A percentile compares a stretch with the other conserved stretches of the same genome.
phyloP scores from a whole-genome alignment of 2,797 vertebrate species.

The Microcaecilia unicolor region DNA sequence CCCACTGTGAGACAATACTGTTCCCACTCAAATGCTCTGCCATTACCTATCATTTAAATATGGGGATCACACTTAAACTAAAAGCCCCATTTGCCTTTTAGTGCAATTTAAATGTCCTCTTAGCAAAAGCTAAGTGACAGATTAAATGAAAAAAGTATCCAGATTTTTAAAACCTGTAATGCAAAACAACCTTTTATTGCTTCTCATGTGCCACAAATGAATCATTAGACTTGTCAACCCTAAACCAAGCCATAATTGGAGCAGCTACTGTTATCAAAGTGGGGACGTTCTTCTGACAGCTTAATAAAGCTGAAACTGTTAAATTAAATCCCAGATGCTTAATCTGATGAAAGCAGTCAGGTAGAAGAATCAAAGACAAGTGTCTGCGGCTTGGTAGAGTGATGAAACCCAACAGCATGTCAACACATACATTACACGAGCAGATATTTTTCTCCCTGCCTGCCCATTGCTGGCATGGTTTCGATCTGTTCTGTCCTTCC shows the following conservation, averaged over 20 bases:
- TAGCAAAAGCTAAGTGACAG: constrained; percentile 62
- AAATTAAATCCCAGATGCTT: constrained; percentile 69
- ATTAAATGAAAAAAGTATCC: constrained; percentile 58
- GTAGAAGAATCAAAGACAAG: constrained; percentile 39
- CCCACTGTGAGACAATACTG: constrained; percentile 49
- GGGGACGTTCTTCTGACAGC: constrained; percentile 53
- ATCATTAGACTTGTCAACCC: constrained; percentile 70
- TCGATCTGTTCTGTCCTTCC: constrained; percentile 4
- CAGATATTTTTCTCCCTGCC: constrained; percentile 2
- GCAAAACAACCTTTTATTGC: constrained; percentile 60
- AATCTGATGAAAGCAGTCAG: constrained; percentile 51
- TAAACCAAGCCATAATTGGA: constrained; percentile 69
- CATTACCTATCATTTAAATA: constrained; percentile 62
- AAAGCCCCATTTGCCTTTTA: constrained; percentile 55
- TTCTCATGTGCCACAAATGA: constrained; percentile 54
- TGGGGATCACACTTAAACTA: constrained; percentile 58
- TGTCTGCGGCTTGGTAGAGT: constrained; percentile 37
- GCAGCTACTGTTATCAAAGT: constrained; percentile 65
- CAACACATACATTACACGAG: constrained; percentile 33
- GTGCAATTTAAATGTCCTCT: constrained; percentile 58
- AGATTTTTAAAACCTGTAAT: constrained; percentile 55
- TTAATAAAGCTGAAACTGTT: constrained; percentile 72
- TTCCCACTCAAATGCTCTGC: constrained; percentile 39
- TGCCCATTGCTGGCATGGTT: constrained; percentile 18
- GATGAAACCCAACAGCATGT: constrained; percentile 41